Base-by-base conservation (phyloP, 1,140 invertebrate species). In the Tetranychus cinnabarinus region DNA sequence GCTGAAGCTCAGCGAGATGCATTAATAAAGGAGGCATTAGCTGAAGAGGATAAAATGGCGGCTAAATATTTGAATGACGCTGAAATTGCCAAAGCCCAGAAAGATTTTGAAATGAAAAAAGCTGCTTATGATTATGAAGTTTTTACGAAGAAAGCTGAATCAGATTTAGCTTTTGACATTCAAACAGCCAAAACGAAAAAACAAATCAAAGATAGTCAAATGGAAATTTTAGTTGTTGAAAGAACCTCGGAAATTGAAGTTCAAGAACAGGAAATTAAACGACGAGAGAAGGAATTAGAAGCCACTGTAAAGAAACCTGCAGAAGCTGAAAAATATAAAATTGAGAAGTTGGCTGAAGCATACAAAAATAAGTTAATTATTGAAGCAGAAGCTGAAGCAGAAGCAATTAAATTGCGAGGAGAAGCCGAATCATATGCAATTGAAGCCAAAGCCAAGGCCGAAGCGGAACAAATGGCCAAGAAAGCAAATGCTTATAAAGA, bases 31-130 rank as follows among this genome's bases (percentile, higher is more conserved):
- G 74, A 96, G 76, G 89, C 90, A 0, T 85, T 92, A 67, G 91
- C 91, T 0, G 91, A 96, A 71, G 90, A 97, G 71, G 87, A 95
- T 70, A 78, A 88, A 50, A 92, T 96, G 88, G 88, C 89, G 37
- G 70, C 78, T 10, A 68, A 73, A 50, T 76, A 72, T 66, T 72
- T 87, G 0, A 97, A 97, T 73, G 90, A 97, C 70, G 90, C 88
- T 2, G 89, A 96, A 72, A 95, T 97, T 62, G 88, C 91, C 0
- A 93, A 96, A 74, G 86, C 91, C 0, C 85, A 93, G 69, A 75
- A 90, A 67, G 91, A 97, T 74, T 97, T 96, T 72, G 89, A 97
- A 74, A 72, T 97, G 56, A 96, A 97, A 72, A 95, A 97, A 72
- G 91, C 92, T 23, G 84, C 86, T 23, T 97, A 96, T 71, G 92